Conservation (phyloP, 2,113 vertebrate genomes). For the Galemys pyrenaicus region DNA sequence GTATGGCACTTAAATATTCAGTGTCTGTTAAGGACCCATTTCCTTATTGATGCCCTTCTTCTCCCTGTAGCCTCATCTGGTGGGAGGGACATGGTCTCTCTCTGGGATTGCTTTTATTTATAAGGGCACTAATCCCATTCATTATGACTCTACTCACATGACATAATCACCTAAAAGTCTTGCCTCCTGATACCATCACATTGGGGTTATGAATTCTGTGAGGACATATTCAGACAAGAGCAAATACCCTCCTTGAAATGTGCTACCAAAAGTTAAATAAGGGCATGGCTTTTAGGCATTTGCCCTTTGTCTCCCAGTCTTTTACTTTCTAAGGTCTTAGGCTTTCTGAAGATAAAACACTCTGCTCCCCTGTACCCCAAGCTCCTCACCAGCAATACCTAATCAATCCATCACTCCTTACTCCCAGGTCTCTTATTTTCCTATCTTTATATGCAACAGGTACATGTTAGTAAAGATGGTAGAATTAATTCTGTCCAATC, state of each 20-base stretch:
- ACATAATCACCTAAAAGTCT: neutral
- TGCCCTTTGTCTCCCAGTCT: neutral
- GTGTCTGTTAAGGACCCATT: neutral
- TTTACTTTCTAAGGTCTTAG: neutral
- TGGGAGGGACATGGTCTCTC: neutral
- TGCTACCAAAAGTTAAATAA: neutral
- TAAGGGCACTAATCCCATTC: neutral
- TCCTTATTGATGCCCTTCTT: neutral
- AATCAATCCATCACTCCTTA: neutral
- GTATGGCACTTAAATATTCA: neutral
- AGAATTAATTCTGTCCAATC: neutral
- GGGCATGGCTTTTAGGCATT: neutral
- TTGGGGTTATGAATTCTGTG: neutral
- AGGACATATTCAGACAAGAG: neutral
- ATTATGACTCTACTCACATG: neutral
- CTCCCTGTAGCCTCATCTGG: neutral
- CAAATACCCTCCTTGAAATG: neutral
- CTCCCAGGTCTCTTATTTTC: neutral
- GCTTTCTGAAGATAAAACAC: neutral
- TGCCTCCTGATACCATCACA: neutral
- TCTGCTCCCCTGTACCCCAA: neutral
- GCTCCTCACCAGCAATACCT: neutral
- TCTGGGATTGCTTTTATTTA: neutral
- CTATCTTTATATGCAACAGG: neutral
- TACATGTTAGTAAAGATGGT: neutral